phyloP scores from a whole-genome alignment of 2,797 vertebrate genomes.

The Helicolenus hilgendorfi region DNA sequence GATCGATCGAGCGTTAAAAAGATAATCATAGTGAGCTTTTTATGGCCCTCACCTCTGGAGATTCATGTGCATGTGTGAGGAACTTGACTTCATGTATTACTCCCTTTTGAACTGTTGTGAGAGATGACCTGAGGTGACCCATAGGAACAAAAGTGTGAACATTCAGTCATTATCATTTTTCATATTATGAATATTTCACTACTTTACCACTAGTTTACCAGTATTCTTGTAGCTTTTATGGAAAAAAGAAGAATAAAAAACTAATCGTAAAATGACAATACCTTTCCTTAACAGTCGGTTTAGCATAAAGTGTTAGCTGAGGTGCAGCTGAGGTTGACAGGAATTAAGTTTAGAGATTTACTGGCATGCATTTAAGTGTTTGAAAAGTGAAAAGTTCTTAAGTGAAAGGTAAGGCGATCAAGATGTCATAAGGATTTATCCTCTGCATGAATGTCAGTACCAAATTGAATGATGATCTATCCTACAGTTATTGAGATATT shows the following conservation, averaged over 20 bases:
- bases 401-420: neutral
- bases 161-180: neutral
- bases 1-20: neutral
- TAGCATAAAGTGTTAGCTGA: neutral
- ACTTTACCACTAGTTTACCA: neutral
- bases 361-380: neutral
- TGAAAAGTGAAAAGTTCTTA: neutral
- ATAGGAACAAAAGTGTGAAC: neutral
- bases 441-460: neutral
- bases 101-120: neutral
- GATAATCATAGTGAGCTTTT: neutral
- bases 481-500: neutral
- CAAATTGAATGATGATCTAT: neutral
- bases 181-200: neutral
- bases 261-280: neutral
- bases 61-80: neutral
- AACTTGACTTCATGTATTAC: neutral
- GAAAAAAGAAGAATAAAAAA: neutral
- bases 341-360: neutral
- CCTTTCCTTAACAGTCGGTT: neutral
- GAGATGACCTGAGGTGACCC: neutral
- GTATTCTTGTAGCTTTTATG: neutral
- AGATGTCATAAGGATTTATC: neutral
- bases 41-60: neutral
- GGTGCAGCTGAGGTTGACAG: neutral